Base-by-base conservation (phyloP, 2,888 invertebrate genomes). In the Dolichomitus sp. region DNA sequence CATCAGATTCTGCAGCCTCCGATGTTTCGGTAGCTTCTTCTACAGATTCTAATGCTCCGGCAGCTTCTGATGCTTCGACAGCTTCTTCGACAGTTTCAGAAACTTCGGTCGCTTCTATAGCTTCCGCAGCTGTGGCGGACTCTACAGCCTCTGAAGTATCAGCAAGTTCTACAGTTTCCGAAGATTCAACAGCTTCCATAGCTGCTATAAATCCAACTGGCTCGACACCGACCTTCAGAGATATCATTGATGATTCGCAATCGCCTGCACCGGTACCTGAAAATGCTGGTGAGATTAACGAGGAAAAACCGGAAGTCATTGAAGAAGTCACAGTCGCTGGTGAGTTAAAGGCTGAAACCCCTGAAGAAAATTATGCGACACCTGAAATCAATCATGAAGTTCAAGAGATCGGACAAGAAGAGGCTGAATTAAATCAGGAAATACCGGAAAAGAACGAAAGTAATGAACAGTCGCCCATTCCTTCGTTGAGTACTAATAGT, bases 361-460 rank as follows among this genome's bases (percentile, higher is more conserved):
- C 86, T 0, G 86, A 84, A 50, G 73, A 72, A 7, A 87, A 88
- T 52, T 83, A 89, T 37, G 91, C 89, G 17, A 85, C 87, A 5
- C 87, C 90, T 11, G 92, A 91, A 73, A 81, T 87, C 19, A 91
- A 90, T 78, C 88, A 89, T 54, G 92, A 91, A 72, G 88, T 86
- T 12, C 88, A 88, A 33, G 91, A 91, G 66, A 65, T 72, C 42
- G 87, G 87, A 68, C 89, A 91, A 33, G 90, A 88, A 17, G 88
- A 88, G 66, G 79, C 83, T 59, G 90, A 90, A 79, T 70, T 81
- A n/a, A 87, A 87, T 73, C 80, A 87, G 14, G 88, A 88, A 63
- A 76, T 59, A 5, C 59, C 75, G 11, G 83, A 85, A 50, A 73
- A 52, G 54, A 61, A 30, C n/a, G 70, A 59, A 12, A 23, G 45